Conservation (phyloP, 2,888 invertebrate genomes). For the Euphydryas editha region DNA sequence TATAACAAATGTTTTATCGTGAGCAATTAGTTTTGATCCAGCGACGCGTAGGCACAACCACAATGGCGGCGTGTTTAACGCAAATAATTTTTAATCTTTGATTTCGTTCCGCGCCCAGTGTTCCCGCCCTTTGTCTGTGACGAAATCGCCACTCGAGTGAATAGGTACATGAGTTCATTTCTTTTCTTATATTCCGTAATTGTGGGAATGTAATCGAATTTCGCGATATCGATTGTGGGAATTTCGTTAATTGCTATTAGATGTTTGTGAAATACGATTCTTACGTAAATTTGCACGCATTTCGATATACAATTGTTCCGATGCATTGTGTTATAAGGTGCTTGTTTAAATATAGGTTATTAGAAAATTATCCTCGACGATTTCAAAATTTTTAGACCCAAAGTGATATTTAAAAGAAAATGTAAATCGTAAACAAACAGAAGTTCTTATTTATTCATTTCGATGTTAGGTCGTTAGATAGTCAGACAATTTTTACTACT, state of each 20-base stretch:
- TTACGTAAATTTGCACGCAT: conserved; percentile 45
- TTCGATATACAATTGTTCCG: conserved; percentile 55
- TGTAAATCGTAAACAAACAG: no score
- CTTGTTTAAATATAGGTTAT: not conserved
- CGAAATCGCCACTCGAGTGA: conserved; percentile 70
- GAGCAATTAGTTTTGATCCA: conserved; percentile 53
- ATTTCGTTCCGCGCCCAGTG: conserved; percentile 60
- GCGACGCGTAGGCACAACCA: conserved; percentile 60
- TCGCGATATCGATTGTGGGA: conserved; percentile 71
- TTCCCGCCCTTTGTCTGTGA: conserved; percentile 63
- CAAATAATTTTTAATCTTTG: conserved; percentile 74
- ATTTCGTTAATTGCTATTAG: conserved; percentile 39
- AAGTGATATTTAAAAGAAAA: no score
- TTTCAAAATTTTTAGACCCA: not conserved
- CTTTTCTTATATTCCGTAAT: conserved; percentile 59
- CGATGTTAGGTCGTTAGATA: no score
- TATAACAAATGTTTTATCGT: conserved; percentile 48
- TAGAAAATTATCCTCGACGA: not conserved
- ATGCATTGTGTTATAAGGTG: not conserved
- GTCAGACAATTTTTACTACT: no score
- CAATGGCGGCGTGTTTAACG: conserved; percentile 71
- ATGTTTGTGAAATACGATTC: conserved; percentile 43
- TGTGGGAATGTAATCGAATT: conserved; percentile 74
- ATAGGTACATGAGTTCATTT: conserved; percentile 52
- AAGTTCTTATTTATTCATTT: no score